These are phyloP conservation scores for Dione juno DNA, from an alignment of 2,888 invertebrate species.

Conservation along the genomic window DNA sequence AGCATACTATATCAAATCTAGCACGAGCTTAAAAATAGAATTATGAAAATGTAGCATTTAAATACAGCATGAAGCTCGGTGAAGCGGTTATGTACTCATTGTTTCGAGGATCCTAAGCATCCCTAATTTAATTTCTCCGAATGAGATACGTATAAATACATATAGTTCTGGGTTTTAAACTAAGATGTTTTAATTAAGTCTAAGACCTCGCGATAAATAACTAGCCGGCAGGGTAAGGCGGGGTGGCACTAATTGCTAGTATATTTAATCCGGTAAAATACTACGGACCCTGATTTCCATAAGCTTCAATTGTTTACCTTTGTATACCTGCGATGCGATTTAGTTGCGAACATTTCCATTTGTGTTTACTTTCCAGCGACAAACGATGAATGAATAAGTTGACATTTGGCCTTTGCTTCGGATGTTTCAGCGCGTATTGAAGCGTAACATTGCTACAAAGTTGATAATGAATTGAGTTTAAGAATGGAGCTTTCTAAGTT, in stretches of 20 bases:
- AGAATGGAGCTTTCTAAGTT: constrained; percentile 14
- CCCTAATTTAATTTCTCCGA: constrained; percentile 66
- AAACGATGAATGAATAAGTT: constrained; percentile 65
- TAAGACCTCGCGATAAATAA: constrained; percentile 80
- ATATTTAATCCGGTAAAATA: constrained; percentile 82
- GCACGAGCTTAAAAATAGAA: not conserved
- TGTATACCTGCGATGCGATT: constrained; percentile 72
- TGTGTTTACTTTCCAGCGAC: constrained; percentile 69
- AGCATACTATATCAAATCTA: too few species aligned
- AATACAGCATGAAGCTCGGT: constrained; percentile 4
- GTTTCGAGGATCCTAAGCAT: constrained; percentile 17
- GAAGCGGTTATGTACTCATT: constrained; percentile 9
- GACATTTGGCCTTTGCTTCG: constrained; percentile 32
- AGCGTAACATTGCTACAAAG: constrained; percentile 18
- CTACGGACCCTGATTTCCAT: constrained; percentile 79
- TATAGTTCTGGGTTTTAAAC: constrained; percentile 69
- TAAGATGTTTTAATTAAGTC: constrained; percentile 83
- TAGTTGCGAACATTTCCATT: constrained; percentile 72
- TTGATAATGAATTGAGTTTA: constrained; percentile 22
- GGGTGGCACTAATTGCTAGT: constrained; percentile 80
- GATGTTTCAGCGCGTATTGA: constrained; percentile 27
- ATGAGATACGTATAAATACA: constrained; percentile 57
- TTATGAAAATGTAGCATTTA: constrained; percentile 4
- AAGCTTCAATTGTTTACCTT: constrained; percentile 79
- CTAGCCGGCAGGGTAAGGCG: constrained; percentile 63